Evolutionary conservation across 2,113 vertebrate genomes (phyloP).

Genomic region (Diglossa brunneiventris): DNA sequence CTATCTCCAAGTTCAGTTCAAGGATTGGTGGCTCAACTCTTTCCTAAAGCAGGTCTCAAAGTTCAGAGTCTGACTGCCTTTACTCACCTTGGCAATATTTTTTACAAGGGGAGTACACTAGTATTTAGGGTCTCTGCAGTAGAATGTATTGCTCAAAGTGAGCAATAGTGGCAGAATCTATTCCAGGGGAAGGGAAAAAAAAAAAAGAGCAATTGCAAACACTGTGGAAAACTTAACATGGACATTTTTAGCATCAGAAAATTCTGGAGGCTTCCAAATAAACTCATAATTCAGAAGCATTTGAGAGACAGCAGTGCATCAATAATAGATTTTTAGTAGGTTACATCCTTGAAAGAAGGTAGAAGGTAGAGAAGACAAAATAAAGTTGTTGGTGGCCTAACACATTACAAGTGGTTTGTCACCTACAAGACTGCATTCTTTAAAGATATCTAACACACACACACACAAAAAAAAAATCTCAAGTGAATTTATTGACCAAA

Average conservation of each 20-base stretch:
- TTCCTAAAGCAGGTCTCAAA: neutral
- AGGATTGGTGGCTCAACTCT: neutral
- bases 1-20: neutral
- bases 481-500: constrained; percentile 83
- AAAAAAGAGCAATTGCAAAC: neutral
- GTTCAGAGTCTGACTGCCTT: neutral
- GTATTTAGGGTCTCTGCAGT: neutral
- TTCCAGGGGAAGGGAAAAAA: neutral
- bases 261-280: neutral
- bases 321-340: neutral
- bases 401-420: constrained; percentile 62
- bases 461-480: constrained; percentile 38
- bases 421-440: constrained; percentile 66
- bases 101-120: neutral
- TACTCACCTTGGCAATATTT: neutral
- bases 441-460: constrained; percentile 62
- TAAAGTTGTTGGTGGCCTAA: constrained; percentile 60
- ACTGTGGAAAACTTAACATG: neutral
- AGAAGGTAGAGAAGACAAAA: neutral
- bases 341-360: constrained; percentile 30
- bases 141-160: neutral
- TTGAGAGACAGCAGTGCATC: neutral
- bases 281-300: constrained; percentile 16
- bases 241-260: neutral
- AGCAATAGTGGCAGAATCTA: neutral